Evolutionary conservation across 2,888 invertebrate genomes (phyloP).

Genomic region (Resseliella maxima): DNA sequence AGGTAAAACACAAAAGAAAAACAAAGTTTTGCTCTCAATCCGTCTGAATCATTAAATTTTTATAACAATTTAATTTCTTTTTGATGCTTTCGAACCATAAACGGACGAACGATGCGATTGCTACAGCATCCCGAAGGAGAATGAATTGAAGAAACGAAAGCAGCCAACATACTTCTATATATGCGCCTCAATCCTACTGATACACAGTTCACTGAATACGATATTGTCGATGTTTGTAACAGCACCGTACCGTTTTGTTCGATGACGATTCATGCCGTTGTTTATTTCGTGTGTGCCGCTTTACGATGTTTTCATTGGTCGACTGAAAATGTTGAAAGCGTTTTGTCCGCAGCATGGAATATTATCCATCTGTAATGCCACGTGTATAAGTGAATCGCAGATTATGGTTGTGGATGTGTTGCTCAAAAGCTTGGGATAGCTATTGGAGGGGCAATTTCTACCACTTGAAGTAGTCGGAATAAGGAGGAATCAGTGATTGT

Average conservation of each 20-base stretch:
- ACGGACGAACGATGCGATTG: constrained; percentile 47
- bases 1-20: not conserved
- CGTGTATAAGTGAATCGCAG: not conserved
- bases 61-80: constrained; percentile 43
- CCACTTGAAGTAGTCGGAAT: not conserved
- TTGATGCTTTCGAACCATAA: constrained; percentile 6
- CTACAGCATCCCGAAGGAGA: constrained; percentile 55
- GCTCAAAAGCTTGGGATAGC: constrained; percentile 25
- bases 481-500: not conserved
- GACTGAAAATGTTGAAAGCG: not conserved
- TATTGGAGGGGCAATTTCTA: constrained; percentile 33
- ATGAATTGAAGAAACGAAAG: constrained; percentile 28
- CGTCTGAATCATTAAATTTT: not conserved
- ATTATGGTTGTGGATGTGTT: constrained; percentile 15
- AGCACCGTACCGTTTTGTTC: constrained; percentile 43
- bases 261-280: constrained; percentile 14
- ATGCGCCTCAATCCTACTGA: not conserved
- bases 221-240: not conserved
- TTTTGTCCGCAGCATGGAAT: not conserved
- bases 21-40: not conserved
- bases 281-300: constrained; percentile 10
- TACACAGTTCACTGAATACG: constrained; percentile 7
- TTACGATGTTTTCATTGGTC: constrained; percentile 12
- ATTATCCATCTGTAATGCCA: constrained; percentile 24
- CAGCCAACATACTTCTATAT: constrained; percentile 36